phyloP scores from a whole-genome alignment of 1,140 invertebrate genomes.

The Caerostris darwini region DNA sequence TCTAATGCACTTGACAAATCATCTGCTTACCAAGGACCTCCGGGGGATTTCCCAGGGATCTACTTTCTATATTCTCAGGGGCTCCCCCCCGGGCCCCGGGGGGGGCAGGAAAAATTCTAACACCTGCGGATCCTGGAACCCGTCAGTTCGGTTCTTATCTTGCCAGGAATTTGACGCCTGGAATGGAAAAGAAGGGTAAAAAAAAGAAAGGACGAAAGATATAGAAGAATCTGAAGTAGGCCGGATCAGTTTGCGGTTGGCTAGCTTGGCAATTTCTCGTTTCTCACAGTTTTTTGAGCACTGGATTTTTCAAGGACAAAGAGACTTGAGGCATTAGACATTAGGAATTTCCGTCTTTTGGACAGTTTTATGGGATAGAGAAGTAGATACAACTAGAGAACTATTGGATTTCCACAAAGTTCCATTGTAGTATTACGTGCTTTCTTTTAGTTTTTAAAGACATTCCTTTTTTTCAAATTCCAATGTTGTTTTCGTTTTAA shows the following conservation, averaged over 20 bases:
- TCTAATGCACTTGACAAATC: slow-evolving; percentile 77
- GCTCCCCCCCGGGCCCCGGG: not conserved
- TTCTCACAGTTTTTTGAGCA: slow-evolving; percentile 50
- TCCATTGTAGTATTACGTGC: not conserved
- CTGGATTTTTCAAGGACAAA: slow-evolving; percentile 43
- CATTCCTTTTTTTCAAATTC: not conserved
- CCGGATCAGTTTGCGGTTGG: slow-evolving; percentile 62
- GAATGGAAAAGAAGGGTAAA: slow-evolving; percentile 66
- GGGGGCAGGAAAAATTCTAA: slow-evolving; percentile 58
- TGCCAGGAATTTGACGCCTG: slow-evolving; percentile 71
- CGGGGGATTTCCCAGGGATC: slow-evolving; percentile 72
- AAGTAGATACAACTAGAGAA: slow-evolving; percentile 30
- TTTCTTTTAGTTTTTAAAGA: not conserved
- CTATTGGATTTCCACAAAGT: slow-evolving; percentile 14
- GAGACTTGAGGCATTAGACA: slow-evolving; percentile 23
- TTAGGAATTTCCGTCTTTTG: slow-evolving; percentile 28
- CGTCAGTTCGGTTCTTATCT: slow-evolving; percentile 74
- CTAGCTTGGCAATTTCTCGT: slow-evolving; percentile 57
- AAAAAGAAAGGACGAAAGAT: slow-evolving; percentile 1
- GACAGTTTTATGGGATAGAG: slow-evolving; percentile 35
- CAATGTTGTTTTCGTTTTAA: not conserved
- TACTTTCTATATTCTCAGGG: slow-evolving; percentile 71
- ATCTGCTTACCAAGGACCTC: slow-evolving; percentile 74
- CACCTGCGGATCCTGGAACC: slow-evolving; percentile 70
- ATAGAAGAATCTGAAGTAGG: slow-evolving; percentile 23